These are phyloP conservation scores for Ciconia nigra DNA, from an alignment of 2,797 vertebrate genomes.

Conservation along the genomic window DNA sequence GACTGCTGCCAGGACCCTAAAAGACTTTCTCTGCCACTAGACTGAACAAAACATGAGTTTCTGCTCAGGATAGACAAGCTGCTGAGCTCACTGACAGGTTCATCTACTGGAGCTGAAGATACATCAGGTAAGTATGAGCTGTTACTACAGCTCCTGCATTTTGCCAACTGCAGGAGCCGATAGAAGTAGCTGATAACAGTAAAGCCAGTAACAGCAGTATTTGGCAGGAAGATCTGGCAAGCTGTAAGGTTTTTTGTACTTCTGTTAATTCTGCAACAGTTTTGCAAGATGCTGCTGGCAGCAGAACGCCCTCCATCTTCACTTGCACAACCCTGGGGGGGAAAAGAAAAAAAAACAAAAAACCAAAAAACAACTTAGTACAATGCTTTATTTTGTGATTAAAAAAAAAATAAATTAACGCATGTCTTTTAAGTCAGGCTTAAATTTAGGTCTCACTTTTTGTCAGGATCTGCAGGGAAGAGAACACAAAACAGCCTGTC, in stretches of 20 bases:
- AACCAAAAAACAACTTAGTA: not conserved
- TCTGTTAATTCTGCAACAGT: constrained; percentile 19
- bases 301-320: constrained; percentile 6
- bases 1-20: constrained; percentile 68
- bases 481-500: not conserved
- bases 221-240: constrained; percentile 73
- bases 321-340: constrained; percentile 54
- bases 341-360: not conserved
- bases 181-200: constrained; percentile 73
- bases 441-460: not conserved
- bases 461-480: not conserved
- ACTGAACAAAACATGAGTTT: constrained; percentile 24
- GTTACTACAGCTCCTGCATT: not conserved
- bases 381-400: not conserved
- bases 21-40: constrained; percentile 7
- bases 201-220: constrained; percentile 56
- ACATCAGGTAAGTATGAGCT: not conserved
- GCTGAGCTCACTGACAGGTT: constrained; percentile 52
- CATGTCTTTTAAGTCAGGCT: not conserved
- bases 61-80: constrained; percentile 22
- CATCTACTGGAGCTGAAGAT: not conserved
- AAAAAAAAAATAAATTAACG: not conserved
- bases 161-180: constrained; percentile 28
- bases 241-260: constrained; percentile 60
- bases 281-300: constrained; percentile 42